These are phyloP conservation scores for Maniola jurtina DNA, from an alignment of 1,140 invertebrate genomes.

Conservation along the genomic window DNA sequence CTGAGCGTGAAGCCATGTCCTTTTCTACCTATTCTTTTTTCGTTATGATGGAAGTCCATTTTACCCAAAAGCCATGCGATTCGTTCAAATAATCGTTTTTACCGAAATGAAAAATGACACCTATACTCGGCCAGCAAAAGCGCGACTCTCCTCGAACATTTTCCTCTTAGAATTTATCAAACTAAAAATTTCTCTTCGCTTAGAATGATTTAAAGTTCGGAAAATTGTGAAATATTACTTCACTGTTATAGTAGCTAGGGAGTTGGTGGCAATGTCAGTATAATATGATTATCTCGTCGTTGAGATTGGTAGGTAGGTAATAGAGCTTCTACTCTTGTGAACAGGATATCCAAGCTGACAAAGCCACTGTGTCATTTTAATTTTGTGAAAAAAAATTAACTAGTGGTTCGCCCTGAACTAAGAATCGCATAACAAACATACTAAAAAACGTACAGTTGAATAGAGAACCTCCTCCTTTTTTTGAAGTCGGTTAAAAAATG, in stretches of 20 bases:
- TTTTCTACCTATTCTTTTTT: conserved; percentile 6
- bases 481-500: too few species aligned
- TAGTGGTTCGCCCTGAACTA: too few species aligned
- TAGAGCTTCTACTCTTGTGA: too few species aligned
- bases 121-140: conserved; percentile 11
- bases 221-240: conserved; percentile 7
- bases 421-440: too few species aligned
- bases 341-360: too few species aligned
- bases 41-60: conserved; percentile 18
- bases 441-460: too few species aligned
- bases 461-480: too few species aligned
- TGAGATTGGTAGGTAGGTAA: too few species aligned
- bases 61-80: conserved; percentile 15
- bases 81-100: conserved; percentile 26
- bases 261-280: too few species aligned
- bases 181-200: conserved; percentile 8
- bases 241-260: neutral
- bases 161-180: conserved; percentile 20
- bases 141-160: conserved; percentile 8
- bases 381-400: too few species aligned
- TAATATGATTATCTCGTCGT: too few species aligned
- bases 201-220: conserved; percentile 11
- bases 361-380: too few species aligned
- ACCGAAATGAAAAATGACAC: conserved; percentile 25
- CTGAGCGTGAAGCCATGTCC: neutral